Conservation (phyloP, 35 echinoderm and acorn worm species). For the Heliocidaris erythrogramma region DNA sequence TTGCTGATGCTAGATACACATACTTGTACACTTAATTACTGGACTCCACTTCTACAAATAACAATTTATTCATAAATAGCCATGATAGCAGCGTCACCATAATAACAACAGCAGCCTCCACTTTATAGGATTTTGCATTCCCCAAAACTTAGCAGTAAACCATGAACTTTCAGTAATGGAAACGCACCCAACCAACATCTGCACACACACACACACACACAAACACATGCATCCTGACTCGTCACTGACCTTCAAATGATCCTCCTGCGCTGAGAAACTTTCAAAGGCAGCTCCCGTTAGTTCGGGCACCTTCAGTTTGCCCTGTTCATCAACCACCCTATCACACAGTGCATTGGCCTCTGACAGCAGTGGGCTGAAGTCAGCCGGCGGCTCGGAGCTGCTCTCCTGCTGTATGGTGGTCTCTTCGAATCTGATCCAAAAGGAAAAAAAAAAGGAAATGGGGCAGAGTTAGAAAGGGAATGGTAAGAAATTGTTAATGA, state of each 20-base stretch:
- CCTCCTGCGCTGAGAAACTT: conserved; percentile 89
- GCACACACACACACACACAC: too few species aligned
- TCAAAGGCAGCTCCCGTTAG: conserved; percentile 85
- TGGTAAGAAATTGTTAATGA: conserved; percentile 19
- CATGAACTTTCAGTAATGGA: background rate
- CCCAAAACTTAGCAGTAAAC: background rate
- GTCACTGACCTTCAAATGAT: conserved; percentile 84
- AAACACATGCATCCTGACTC: background rate
- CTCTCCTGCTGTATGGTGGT: background rate
- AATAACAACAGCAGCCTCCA: too few species aligned
- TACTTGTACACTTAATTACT: too few species aligned
- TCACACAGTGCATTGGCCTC: conserved; percentile 24
- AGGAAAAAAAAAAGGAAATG: background rate
- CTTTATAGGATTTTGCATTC: background rate
- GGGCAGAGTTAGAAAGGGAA: background rate
- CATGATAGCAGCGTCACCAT: too few species aligned
- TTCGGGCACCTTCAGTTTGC: conserved; percentile 72
- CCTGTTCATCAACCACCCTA: conserved; percentile 14
- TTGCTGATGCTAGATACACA: too few species aligned
- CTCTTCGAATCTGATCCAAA: conserved; percentile 19
- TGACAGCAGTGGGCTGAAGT: conserved; percentile 13
- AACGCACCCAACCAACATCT: background rate
- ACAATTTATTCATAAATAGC: too few species aligned
- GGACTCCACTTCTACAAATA: too few species aligned
- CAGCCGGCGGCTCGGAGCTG: background rate